Evolutionary conservation across 35 echinoderm and acorn worm species (phyloP).

Genomic region (Apostichopus californicus): DNA sequence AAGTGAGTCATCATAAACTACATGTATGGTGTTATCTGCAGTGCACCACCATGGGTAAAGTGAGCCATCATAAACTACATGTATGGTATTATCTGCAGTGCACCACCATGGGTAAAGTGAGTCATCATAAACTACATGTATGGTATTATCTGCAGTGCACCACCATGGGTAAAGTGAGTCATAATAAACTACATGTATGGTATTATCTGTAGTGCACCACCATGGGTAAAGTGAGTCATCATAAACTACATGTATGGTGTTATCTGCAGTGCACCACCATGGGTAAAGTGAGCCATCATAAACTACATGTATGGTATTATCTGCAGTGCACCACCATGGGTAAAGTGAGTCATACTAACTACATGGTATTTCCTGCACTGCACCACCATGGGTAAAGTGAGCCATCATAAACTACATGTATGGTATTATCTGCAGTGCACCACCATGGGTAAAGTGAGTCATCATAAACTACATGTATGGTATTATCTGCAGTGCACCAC

Average conservation of each 20-base stretch:
- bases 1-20: not conserved
- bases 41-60: not conserved
- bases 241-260: not conserved
- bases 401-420: not conserved
- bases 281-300: not conserved
- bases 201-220: not conserved
- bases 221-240: not conserved
- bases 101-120: not conserved
- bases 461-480: too few relatives aligned
- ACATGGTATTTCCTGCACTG: not conserved
- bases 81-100: not conserved
- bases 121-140: too few relatives aligned
- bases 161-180: not conserved
- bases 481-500: not conserved
- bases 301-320: not conserved
- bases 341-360: not conserved
- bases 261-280: not conserved
- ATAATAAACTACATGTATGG: too few relatives aligned
- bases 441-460: not conserved
- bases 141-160: not conserved
- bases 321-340: not conserved
- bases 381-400: not conserved
- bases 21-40: not conserved
- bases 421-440: not conserved
- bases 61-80: not conserved